A percentile compares a stretch with the other conserved stretches of the same genome.
These are phyloP conservation scores for Neogale vison DNA, from an alignment of 2,113 vertebrate species.

Conservation along the genomic window DNA sequence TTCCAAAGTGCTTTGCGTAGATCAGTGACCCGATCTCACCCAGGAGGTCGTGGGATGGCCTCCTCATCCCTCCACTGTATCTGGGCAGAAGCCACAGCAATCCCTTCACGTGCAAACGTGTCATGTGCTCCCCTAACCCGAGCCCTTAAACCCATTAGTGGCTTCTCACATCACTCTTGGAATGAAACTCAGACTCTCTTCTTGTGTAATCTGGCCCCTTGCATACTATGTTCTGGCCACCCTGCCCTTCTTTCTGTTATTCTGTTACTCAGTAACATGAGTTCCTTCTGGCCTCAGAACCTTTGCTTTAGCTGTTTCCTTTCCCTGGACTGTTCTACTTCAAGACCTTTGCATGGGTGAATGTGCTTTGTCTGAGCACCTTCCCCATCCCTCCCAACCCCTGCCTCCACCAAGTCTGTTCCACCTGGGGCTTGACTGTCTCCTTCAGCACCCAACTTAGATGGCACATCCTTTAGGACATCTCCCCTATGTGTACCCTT, in stretches of 20 bases:
- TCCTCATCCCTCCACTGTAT: not conserved
- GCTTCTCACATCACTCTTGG: not conserved
- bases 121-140: not conserved
- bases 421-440: not conserved
- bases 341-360: rapidly evolving
- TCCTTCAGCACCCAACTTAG: not conserved
- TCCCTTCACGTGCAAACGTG: rapidly evolving
- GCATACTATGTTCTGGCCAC: not conserved
- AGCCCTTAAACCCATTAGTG: not conserved
- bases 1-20: not conserved
- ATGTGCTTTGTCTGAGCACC: not conserved
- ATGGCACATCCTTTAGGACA: not conserved
- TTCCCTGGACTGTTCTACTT: too few species aligned
- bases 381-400: not conserved
- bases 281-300: not conserved
- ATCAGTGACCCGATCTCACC: not conserved
- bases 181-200: not conserved
- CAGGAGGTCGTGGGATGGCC: not conserved
- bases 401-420: not conserved
- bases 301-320: not conserved
- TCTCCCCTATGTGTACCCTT: not conserved
- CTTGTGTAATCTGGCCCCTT: not conserved
- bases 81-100: too few species aligned
- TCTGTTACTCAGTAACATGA: not conserved
- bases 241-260: not conserved